These are phyloP conservation scores for Cirrhinus molitorella DNA, from an alignment of 2,797 vertebrate species.

Conservation along the genomic window DNA sequence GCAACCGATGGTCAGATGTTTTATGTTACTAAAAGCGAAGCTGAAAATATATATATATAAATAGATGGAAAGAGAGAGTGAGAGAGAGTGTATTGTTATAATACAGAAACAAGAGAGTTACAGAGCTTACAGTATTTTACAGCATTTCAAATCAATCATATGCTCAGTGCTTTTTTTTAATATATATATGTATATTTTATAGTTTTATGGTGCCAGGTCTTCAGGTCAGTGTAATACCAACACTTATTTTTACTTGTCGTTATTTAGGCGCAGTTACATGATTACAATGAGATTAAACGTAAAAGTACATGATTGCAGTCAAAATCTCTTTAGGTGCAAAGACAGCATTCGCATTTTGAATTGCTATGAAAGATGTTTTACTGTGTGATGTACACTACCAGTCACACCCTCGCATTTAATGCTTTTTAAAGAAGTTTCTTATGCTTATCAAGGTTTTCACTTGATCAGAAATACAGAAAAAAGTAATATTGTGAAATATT, in stretches of 20 bases:
- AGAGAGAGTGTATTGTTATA: background rate
- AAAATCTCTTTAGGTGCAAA: conserved; percentile 28
- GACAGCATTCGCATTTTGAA: conserved; percentile 26
- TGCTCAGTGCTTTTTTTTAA: background rate
- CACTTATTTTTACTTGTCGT: background rate
- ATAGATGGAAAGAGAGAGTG: background rate
- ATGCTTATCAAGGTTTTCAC: too few species aligned
- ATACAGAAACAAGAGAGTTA: conserved; percentile 9
- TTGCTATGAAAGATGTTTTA: conserved; percentile 20
- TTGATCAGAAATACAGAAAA: too few species aligned
- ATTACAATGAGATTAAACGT: background rate
- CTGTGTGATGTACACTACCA: too few species aligned
- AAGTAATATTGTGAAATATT: too few species aligned
- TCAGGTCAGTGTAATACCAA: background rate
- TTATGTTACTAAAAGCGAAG: conserved; percentile 38
- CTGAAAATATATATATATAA: background rate
- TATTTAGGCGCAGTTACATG: background rate
- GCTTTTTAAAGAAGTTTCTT: too few species aligned
- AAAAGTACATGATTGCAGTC: conserved; percentile 18
- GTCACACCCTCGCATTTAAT: too few species aligned
- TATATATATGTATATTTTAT: background rate
- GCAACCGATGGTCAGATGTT: conserved; percentile 14
- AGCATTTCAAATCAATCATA: conserved; percentile 26
- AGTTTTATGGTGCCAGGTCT: conserved; percentile 8
- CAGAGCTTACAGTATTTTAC: conserved; percentile 37